phyloP scores from a whole-genome alignment of 2,888 invertebrate species.

The Podotricha telesiphe region DNA sequence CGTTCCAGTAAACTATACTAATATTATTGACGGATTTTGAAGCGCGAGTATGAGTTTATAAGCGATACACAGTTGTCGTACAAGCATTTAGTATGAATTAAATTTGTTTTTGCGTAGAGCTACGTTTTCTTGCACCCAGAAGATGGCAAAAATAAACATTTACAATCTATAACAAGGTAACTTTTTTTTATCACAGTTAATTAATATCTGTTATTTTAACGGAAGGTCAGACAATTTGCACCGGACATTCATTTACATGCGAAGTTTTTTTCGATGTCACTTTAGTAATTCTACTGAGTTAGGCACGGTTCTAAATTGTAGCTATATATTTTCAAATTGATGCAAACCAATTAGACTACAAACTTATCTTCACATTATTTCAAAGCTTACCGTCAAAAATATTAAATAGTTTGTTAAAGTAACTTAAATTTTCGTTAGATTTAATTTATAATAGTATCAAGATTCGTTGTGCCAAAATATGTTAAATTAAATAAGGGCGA shows the following conservation, averaged over 20 bases:
- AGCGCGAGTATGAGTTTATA: slow-evolving; percentile 52
- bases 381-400: slow-evolving; percentile 63
- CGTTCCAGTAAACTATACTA: slow-evolving; percentile 54
- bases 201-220: slow-evolving; percentile 24
- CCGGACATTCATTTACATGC: not conserved
- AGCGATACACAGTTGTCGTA: not conserved
- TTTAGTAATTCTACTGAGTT: not conserved
- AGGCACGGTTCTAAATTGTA: not conserved
- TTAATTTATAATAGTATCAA: slow-evolving; percentile 33
- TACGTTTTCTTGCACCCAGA: not conserved
- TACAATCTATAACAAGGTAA: slow-evolving; percentile 59
- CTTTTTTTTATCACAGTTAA: slow-evolving; percentile 63
- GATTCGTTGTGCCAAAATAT: slow-evolving; percentile 46
- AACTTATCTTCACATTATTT: slow-evolving; percentile 38
- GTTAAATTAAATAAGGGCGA: slow-evolving; percentile 19
- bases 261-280: not conserved
- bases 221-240: not conserved
- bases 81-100: not conserved
- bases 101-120: not conserved
- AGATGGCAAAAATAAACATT: not conserved
- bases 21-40: slow-evolving; percentile 51
- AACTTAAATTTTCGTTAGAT: slow-evolving; percentile 39
- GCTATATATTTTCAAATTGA: not conserved
- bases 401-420: slow-evolving; percentile 58
- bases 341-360: slow-evolving; percentile 9